Base-by-base conservation (phyloP, 2,113 vertebrate genomes). In the Laticauda colubrina region DNA sequence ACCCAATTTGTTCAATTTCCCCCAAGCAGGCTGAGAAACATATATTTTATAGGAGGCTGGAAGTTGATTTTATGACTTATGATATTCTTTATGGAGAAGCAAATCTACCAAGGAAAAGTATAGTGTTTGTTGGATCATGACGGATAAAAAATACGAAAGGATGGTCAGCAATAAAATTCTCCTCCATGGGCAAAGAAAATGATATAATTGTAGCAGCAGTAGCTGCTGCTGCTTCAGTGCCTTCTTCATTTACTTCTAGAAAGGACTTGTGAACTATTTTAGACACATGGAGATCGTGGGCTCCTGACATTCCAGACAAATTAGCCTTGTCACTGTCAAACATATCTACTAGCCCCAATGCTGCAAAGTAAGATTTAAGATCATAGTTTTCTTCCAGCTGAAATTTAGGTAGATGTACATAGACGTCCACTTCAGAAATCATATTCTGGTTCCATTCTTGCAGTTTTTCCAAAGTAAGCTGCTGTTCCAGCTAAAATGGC, bases 241-340 rank as follows among this genome's bases (percentile, higher is more conserved):
- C 99, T 92, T 99, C 99, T 96, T 99, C 99, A 0, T 99, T 99
- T 94, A 99, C 98, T 90, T 99, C 99, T 51, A 98, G 97, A 45
- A 99, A 99, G 90, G 98, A 97, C 95, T 99, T 99, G 96, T 99
- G 99, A 59, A 98, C 95, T 92, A 99, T 96, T 48, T 98, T 96
- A 1, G 99, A 99, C 90, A 99, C 94, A 91, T 96, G 98, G 92
- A 99, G 98, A 51, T 98, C 97, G 0, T 48, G 87, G 24, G 96
- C 48, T 34, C 96, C 97, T 39, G 98, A 99, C 97, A 99, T 99
- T 48, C 98, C 98, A 0, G 99, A 98, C 94, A 99, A 97, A 95
- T 99, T 97, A 8, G 99, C 98, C 91, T 94, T 97, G 5, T 64
- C 29, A 0, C 89, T 55, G 1, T 95, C 94, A 96, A 99, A 99